Evolutionary conservation across 1,140 invertebrate species (phyloP).

Genomic region (Drosophila nannoptera): DNA sequence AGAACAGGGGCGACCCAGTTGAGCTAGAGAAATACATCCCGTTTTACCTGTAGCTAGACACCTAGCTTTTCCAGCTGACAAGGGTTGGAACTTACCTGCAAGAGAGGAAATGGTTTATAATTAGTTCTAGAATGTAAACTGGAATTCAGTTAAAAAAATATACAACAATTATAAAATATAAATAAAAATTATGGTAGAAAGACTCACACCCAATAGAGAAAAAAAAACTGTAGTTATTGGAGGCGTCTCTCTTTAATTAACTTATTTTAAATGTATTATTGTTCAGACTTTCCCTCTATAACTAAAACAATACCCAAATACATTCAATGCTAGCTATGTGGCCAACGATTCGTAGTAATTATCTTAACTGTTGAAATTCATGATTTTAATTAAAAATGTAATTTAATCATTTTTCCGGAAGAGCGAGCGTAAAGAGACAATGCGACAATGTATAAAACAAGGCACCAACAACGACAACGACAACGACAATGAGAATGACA

Average conservation of each 20-base stretch:
- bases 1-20: not conserved
- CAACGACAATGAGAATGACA: constrained; percentile 30
- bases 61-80: not conserved
- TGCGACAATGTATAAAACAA: constrained; percentile 46
- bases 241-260: too few species aligned
- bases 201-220: too few species aligned
- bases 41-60: not conserved
- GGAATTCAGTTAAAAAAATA: too few species aligned
- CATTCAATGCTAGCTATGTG: not conserved
- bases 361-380: constrained; percentile 26
- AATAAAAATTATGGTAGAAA: too few species aligned
- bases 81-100: constrained; percentile 26
- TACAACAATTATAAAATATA: too few species aligned
- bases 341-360: constrained; percentile 16
- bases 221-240: too few species aligned
- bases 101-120: constrained; percentile 8
- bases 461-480: constrained; percentile 33
- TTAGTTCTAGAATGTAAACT: too few species aligned
- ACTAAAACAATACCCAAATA: not conserved
- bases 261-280: too few species aligned
- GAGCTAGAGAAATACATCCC: not conserved
- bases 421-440: constrained; percentile 33
- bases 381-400: constrained; percentile 64
- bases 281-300: too few species aligned
- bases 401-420: constrained; percentile 48